A percentile compares a stretch with the other conserved stretches of the same genome.
Conservation (phyloP, 2,797 vertebrate genomes). For the Hyperoplus immaculatus region DNA sequence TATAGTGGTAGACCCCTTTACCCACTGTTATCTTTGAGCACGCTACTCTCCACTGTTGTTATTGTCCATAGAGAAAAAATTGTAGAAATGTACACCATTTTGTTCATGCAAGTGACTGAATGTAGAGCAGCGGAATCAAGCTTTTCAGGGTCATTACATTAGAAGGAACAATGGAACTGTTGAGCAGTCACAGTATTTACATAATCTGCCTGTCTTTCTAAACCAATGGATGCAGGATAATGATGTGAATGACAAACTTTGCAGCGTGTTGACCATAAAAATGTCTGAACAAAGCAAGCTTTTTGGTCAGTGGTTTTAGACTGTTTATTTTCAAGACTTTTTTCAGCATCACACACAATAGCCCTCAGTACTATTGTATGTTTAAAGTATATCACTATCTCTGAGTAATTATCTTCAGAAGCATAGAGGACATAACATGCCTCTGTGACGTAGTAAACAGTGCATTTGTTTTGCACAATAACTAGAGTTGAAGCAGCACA, state of each 20-base stretch:
- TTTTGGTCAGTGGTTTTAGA: slow-evolving; percentile 62
- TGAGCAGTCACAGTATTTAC: slow-evolving; percentile 65
- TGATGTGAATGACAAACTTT: slow-evolving; percentile 63
- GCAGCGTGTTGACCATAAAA: slow-evolving; percentile 49
- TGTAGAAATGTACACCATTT: slow-evolving; percentile 34
- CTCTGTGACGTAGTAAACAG: slow-evolving; percentile 29
- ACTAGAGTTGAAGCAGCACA: slow-evolving; percentile 43
- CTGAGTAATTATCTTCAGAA: slow-evolving; percentile 43
- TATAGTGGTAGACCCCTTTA: slow-evolving; percentile 26
- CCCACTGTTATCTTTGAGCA: slow-evolving; percentile 46
- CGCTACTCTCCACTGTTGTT: slow-evolving; percentile 30
- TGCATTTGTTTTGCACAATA: slow-evolving; percentile 59
- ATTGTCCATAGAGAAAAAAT: slow-evolving; percentile 35
- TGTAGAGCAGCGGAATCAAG: slow-evolving; percentile 41
- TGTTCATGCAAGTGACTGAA: slow-evolving; percentile 44
- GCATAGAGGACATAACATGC: slow-evolving; percentile 23
- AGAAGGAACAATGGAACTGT: slow-evolving; percentile 44
- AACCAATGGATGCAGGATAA: slow-evolving; percentile 62
- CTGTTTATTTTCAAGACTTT: slow-evolving; percentile 45
- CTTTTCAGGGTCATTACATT: slow-evolving; percentile 46
- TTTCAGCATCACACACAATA: slow-evolving; percentile 45
- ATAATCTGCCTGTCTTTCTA: slow-evolving; percentile 62
- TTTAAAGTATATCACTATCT: slow-evolving; percentile 41
- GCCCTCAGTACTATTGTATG: slow-evolving; percentile 35
- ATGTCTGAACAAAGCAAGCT: slow-evolving; percentile 53